A percentile compares a stretch with the other conserved stretches of the same genome.
These are phyloP conservation scores for Tipula confusa DNA, from an alignment of 2,888 invertebrate genomes.

Conservation along the genomic window DNA sequence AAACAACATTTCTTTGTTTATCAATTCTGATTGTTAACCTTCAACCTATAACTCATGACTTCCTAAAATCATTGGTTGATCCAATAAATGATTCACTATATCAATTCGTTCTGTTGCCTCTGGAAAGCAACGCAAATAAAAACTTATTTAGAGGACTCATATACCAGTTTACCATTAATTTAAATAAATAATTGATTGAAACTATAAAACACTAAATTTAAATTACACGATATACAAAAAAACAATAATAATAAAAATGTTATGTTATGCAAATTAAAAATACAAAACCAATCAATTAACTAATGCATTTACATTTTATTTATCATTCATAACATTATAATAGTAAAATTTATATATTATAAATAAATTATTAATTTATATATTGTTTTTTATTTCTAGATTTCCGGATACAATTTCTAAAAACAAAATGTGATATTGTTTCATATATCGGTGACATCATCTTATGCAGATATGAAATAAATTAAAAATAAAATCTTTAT, in stretches of 20 bases:
- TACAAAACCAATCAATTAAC: not conserved
- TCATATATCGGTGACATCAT: not conserved
- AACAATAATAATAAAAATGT: no score
- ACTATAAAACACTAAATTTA: not conserved
- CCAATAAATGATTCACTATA: no score
- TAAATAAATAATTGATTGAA: not conserved
- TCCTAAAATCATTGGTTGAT: no score
- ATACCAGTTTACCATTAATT: no score
- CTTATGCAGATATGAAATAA: not conserved
- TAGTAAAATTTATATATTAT: not conserved
- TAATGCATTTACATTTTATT: not conserved
- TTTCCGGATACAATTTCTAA: not conserved
- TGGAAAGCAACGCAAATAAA: no score
- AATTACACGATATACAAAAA: not conserved
- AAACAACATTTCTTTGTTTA: no score
- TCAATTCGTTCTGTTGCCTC: no score
- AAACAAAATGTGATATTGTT: not conserved
- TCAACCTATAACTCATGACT: no score
- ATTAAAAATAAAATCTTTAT: not conserved
- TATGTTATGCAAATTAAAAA: not conserved
- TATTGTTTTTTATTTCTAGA: not conserved
- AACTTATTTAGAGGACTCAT: no score
- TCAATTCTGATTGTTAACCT: no score
- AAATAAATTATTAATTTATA: not conserved
- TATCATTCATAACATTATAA: not conserved